Evolutionary conservation across 2,113 vertebrate species (phyloP), one percentile per base, ranked within the genome.

Genomic region (Colossoma macropomum): DNA sequence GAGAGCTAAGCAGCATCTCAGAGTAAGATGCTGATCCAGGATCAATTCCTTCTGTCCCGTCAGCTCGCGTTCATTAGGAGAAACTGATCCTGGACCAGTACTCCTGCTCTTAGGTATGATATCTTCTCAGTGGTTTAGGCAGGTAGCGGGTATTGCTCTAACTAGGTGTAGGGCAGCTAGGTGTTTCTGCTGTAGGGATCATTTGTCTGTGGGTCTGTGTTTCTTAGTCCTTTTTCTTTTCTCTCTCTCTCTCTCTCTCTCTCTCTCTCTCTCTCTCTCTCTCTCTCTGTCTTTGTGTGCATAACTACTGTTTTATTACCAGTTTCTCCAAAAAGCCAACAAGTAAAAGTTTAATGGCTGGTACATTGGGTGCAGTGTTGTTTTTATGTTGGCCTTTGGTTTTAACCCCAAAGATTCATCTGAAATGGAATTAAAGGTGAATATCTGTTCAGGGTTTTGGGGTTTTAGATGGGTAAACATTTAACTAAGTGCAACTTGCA

Each of bases 181-280:
- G 90, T 86, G 94, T 97, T 97, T 98, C 96, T 95, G 86, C 96
- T 97, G 96, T 94, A 95, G 96, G 96, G 96, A 97, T 98, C 97
- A 96, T 94, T 90, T 32, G 28, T n/a, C 52, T 87, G 88, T 89
- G 83, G 89, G 83, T 90, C 69, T 88, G 84, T 93, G 19, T 54
- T 21, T 75, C 28, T 54, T 1, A 56, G 12, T 90, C 93, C 91
- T 94, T 92, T 91, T 92, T 89, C 93, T 77, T 79, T 60, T 92
- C 74, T 75, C 89, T 92, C 48, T 12, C 28, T 81, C 65, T 25
- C 19, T 28, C 25, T 84, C 77, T 68, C 50, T 84, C 79, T 27
- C 38, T 25, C 56, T 13, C 60, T 56, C 38, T 76, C 19, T 63
- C 28, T 25, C 12, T 72, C 54, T 17, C 59, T 80, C 7, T 71